Percentiles rank a stretch among this genome's conserved stretches.
Evolutionary conservation across 2,888 invertebrate genomes (phyloP).

Genomic region (Platycheirus rosarum): DNA sequence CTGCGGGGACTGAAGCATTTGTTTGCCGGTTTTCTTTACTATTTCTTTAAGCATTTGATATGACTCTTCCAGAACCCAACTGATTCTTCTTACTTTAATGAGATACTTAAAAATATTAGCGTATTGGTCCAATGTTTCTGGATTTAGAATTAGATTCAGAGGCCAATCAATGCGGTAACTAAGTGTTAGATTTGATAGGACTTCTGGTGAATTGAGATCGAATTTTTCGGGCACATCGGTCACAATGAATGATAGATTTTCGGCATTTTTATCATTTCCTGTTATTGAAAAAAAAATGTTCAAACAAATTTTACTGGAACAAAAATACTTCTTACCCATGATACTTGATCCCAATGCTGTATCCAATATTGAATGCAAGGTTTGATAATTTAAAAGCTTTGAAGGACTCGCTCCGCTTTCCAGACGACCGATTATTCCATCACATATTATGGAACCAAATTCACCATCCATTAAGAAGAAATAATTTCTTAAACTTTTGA

Average conservation of each 20-base stretch:
- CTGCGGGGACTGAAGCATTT: conserved; percentile 86
- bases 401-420: conserved; percentile 86
- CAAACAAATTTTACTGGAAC: no score
- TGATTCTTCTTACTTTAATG: conserved; percentile 89
- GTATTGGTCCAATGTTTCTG: conserved; percentile 88
- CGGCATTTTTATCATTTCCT: conserved; percentile 85
- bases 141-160: conserved; percentile 89
- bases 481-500: conserved; percentile 89
- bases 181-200: conserved; percentile 87
- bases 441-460: conserved; percentile 88
- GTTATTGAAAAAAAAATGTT: conserved; percentile 59
- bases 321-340: conserved; percentile 83
- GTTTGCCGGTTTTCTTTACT: conserved; percentile 83
- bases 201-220: conserved; percentile 87
- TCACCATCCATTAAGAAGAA: conserved; percentile 92
- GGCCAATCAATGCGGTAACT: conserved; percentile 90
- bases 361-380: conserved; percentile 87
- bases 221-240: conserved; percentile 86
- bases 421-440: conserved; percentile 87
- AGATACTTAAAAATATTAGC: conserved; percentile 90
- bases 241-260: conserved; percentile 86
- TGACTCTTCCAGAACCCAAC: conserved; percentile 89
- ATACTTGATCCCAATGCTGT: conserved; percentile 88
- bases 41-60: conserved; percentile 87
- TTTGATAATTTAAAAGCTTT: conserved; percentile 87